Conservation (phyloP, 1,140 invertebrate species). For the Belonocnema kinseyi region DNA sequence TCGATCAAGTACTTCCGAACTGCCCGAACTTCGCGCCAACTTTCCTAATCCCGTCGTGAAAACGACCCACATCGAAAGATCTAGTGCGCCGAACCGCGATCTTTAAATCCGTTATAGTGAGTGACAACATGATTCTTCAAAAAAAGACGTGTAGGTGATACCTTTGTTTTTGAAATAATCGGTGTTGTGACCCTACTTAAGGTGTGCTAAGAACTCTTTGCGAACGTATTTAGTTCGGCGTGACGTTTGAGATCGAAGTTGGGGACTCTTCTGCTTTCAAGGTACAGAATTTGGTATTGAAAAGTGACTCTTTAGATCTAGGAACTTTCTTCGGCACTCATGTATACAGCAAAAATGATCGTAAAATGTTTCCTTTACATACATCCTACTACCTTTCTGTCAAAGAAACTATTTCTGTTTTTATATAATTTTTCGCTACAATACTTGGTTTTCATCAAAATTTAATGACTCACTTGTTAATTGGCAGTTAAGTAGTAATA, state of each 20-base stretch:
- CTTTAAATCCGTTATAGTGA: neutral
- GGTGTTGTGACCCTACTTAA: neutral
- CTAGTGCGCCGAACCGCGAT: neutral
- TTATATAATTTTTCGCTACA: too few species aligned
- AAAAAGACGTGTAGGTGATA: slow-evolving; percentile 7
- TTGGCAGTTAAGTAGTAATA: too few species aligned
- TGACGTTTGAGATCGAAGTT: neutral
- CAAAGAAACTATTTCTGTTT: too few species aligned
- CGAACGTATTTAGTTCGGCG: slow-evolving; percentile 4
- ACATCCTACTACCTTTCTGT: too few species aligned
- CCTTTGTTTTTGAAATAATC: neutral
- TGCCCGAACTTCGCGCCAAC: too few species aligned
- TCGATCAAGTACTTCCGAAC: neutral
- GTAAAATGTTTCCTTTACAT: too few species aligned
- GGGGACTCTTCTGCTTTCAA: neutral
- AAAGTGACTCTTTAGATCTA: neutral
- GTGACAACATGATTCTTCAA: slow-evolving; percentile 23
- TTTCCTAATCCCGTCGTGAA: neutral
- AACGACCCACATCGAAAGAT: neutral
- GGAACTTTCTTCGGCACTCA: neutral
- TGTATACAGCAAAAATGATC: too few species aligned
- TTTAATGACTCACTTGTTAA: too few species aligned
- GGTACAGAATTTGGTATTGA: neutral
- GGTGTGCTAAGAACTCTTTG: neutral
- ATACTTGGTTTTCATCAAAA: too few species aligned